A percentile compares a stretch with the other conserved stretches of the same genome.
phyloP scores from a whole-genome alignment of 2,113 vertebrate species.

The Ifrita kowaldi region DNA sequence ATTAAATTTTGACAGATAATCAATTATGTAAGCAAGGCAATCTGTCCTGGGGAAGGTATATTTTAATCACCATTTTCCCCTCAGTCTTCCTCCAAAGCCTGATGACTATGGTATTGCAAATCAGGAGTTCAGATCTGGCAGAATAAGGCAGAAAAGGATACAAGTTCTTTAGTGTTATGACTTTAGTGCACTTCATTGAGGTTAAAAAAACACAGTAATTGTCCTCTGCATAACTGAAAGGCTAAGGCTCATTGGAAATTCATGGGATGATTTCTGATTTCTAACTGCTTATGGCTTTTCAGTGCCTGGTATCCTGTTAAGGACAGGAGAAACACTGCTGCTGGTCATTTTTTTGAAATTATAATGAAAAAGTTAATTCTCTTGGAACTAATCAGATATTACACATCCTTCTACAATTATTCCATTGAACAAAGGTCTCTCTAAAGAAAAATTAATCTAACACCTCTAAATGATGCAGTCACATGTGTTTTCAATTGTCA shows the following conservation, averaged over 20 bases:
- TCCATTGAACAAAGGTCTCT: background rate
- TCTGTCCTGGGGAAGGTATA: background rate
- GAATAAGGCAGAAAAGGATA: background rate
- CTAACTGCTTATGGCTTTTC: background rate
- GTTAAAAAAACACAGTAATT: background rate
- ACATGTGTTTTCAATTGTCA: slow-evolving; percentile 6
- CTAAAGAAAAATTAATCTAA: slow-evolving; percentile 33
- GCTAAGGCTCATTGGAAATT: background rate
- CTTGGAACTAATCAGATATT: slow-evolving; percentile 26
- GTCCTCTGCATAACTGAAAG: background rate
- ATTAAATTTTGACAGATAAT: background rate
- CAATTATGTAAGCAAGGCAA: background rate
- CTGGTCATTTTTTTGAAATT: background rate
- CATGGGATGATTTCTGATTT: background rate
- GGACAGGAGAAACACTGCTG: background rate
- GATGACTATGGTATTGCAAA: background rate
- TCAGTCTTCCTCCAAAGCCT: background rate
- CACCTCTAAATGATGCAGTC: background rate
- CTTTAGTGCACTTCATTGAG: background rate
- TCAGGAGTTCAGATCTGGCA: background rate
- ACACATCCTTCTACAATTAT: background rate
- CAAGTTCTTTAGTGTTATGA: background rate
- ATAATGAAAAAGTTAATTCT: slow-evolving; percentile 40
- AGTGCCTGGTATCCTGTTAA: background rate
- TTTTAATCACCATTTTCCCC: background rate